A percentile compares a stretch with the other conserved stretches of the same genome.
Evolutionary conservation across 2,797 vertebrate species (phyloP).

Genomic region (Pogoniulus pusillus): DNA sequence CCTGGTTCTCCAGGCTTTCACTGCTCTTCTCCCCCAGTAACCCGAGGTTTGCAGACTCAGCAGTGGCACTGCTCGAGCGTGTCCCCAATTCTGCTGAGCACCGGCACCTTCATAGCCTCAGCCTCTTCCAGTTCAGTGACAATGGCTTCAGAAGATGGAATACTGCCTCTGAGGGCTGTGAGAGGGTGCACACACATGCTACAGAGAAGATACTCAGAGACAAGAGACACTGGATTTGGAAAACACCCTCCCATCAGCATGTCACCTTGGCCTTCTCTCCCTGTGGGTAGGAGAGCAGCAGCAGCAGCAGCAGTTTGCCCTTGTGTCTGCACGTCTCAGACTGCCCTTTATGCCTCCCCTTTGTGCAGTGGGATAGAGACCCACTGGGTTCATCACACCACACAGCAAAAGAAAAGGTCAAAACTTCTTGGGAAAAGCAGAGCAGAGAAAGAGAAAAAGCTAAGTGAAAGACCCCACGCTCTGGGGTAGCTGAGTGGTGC

Average conservation of each 20-base stretch:
- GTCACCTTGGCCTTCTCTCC: not conserved
- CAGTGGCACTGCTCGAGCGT: not conserved
- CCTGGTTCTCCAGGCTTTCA: not conserved
- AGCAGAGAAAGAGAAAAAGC: not conserved
- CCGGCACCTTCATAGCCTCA: not conserved
- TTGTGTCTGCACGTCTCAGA: not conserved
- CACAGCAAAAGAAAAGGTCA: not conserved
- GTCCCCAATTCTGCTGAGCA: not conserved
- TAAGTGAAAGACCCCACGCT: not conserved
- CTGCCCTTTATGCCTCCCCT: not conserved
- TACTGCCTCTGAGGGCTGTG: not conserved
- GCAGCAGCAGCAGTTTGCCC: not conserved
- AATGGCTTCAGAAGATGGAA: not conserved
- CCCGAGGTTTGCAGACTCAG: not conserved
- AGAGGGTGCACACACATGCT: rapidly evolving
- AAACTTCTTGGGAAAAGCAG: not conserved
- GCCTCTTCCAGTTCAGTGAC: not conserved
- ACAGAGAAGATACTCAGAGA: not conserved
- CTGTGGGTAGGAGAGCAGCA: not conserved
- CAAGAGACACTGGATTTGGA: not conserved
- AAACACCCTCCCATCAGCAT: not conserved
- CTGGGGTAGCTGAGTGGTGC: not conserved
- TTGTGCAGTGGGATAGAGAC: not conserved
- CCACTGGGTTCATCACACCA: not conserved
- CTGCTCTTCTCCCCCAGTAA: not conserved